Evolutionary conservation across 2,113 vertebrate species (phyloP).

Genomic region (Mirounga angustirostris): DNA sequence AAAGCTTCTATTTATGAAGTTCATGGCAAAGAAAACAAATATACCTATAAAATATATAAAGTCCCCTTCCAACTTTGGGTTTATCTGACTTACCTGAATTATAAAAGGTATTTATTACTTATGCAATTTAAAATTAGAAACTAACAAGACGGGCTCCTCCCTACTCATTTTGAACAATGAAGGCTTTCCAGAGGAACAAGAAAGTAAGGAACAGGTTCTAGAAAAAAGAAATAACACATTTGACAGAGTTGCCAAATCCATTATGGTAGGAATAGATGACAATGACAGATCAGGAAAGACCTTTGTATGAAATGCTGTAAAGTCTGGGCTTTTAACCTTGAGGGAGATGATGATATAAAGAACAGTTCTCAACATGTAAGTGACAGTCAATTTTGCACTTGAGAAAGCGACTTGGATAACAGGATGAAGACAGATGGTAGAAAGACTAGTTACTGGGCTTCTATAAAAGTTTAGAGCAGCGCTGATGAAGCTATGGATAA

Average conservation of each 20-base stretch:
- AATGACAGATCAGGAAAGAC: not conserved
- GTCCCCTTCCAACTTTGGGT: not conserved
- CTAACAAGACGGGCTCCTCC: not conserved
- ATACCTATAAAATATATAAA: not conserved
- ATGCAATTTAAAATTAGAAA: not conserved
- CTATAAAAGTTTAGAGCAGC: not conserved
- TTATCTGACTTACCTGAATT: not conserved
- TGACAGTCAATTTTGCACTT: not conserved
- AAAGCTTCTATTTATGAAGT: not conserved
- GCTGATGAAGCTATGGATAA: not conserved
- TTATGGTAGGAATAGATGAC: not conserved
- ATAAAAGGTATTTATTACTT: not conserved
- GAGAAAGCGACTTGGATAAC: not conserved
- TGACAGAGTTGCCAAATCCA: not conserved
- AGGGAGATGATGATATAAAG: not conserved
- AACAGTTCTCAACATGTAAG: not conserved
- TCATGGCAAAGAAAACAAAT: slow-evolving; percentile 29
- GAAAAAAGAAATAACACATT: not conserved
- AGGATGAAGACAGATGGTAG: not conserved
- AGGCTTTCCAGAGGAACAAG: not conserved
- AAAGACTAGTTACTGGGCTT: not conserved
- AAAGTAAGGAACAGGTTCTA: not conserved
- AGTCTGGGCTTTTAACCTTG: not conserved
- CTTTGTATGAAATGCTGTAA: not conserved
- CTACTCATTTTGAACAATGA: not conserved